phyloP scores from a whole-genome alignment of 2,888 invertebrate species.

The Trichacis sp. region DNA sequence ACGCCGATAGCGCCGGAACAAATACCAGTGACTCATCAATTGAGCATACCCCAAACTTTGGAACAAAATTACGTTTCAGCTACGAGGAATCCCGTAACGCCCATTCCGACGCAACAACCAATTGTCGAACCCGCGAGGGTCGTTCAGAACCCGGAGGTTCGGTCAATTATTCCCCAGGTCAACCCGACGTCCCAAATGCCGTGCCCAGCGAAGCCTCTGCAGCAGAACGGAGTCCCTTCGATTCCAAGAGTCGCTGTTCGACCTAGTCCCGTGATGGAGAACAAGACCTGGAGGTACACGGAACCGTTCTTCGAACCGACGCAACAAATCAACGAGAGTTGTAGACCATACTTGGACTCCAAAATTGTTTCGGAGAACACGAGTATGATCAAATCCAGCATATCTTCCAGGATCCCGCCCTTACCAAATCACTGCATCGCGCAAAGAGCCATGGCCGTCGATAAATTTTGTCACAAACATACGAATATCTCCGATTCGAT shows the following conservation, averaged over 20 bases:
- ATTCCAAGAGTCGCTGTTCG: conserved; percentile 64
- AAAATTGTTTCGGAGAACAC: conserved; percentile 65
- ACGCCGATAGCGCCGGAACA: conserved; percentile 46
- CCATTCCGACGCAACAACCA: conserved; percentile 42
- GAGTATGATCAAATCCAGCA: conserved; percentile 64
- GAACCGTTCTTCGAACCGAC: conserved; percentile 56
- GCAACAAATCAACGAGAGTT: conserved; percentile 55
- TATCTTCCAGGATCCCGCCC: conserved; percentile 59
- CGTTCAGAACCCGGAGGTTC: conserved; percentile 45
- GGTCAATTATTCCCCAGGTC: conserved; percentile 29
- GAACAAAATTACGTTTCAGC: conserved; percentile 47
- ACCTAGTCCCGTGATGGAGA: conserved; percentile 57
- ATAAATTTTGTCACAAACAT: conserved; percentile 53
- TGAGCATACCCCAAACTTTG: conserved; percentile 45
- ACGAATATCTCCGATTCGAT: conserved; percentile 50
- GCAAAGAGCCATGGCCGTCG: conserved; percentile 55
- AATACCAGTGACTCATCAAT: conserved; percentile 43
- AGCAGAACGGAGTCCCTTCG: conserved; percentile 47
- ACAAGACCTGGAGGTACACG: conserved; percentile 55
- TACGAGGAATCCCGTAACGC: conserved; percentile 47
- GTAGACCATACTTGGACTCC: conserved; percentile 62
- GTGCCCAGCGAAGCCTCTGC: conserved; percentile 46
- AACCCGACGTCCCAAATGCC: conserved; percentile 41
- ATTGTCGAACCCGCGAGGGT: conserved; percentile 45
- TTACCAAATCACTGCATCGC: conserved; percentile 57